Base-by-base conservation (phyloP, 2,113 vertebrate genomes). In the Hippocampus barbouri region DNA sequence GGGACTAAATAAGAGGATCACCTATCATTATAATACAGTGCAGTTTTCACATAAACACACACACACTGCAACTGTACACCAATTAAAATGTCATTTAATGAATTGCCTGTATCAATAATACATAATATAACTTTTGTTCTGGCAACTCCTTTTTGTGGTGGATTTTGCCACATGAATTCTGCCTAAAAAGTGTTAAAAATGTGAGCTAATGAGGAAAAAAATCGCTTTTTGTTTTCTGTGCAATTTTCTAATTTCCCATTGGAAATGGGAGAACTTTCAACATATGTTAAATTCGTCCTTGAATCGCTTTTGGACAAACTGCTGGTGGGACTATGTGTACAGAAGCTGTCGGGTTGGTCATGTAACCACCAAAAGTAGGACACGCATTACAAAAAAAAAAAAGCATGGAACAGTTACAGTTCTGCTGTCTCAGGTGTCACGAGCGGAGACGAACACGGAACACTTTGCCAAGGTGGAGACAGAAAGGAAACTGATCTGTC, bases 341-440 rank as follows among this genome's bases (percentile, higher is more conserved):
- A 68, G 9, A 56, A 23, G 53, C 53, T n/a, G 9, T 23, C 8
- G 1, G 16, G 30, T 59, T 14, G 15, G 56, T 75, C 82, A 78
- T 21, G 40, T 85, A 70, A 82, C 74, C 59, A 68, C 59, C 49
- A 16, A 79, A 86, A 88, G 25, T 49, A 53, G 84, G 68, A 68
- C 76, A 45, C 16, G 21, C 53, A 10, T 10, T 43, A 25, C n/a
- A n/a, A n/a, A 43, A 56, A 2, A 65, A 61, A 61, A 3, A 59
- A 41, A 54, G 1, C 20, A 66, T 47, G 11, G 2, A 27, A 62
- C 34, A 60, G 78, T 71, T 72, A 81, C 72, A 73, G 54, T 21
- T 2, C 45, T 43, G 23, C 25, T 62, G 71, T 85, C 84, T 90
- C 79, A 73, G 70, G 79, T 87, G 81, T 83, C 80, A 2, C 67